phyloP scores from a whole-genome alignment of 1,140 invertebrate genomes.

The Lasioglossum baleicum region DNA sequence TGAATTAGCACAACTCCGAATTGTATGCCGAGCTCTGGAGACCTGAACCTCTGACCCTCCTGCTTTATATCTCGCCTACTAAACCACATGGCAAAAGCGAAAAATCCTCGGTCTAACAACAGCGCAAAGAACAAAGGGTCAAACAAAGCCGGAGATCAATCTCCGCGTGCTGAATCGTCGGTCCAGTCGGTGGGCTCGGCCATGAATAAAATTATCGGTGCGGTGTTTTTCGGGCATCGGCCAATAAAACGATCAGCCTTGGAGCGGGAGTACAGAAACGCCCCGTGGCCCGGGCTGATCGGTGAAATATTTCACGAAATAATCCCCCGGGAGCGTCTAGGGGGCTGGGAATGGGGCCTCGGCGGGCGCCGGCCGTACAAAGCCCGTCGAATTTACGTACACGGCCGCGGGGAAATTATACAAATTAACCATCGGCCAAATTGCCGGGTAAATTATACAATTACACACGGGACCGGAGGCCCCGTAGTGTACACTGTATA shows the following conservation, averaged over 20 bases:
- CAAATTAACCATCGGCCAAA: conserved; percentile 62
- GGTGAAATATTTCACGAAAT: conserved; percentile 34
- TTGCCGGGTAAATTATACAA: conserved; percentile 69
- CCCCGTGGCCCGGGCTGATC: conserved; percentile 14
- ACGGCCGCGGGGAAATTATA: conserved; percentile 61
- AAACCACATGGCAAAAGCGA: too few species aligned
- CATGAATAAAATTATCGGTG: not conserved
- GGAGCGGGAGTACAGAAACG: conserved; percentile 7
- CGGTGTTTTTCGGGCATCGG: not conserved
- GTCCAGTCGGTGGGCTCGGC: too few species aligned
- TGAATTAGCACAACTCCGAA: too few species aligned
- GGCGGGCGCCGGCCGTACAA: not conserved
- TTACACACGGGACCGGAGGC: conserved; percentile 50
- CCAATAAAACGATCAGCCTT: conserved; percentile 33
- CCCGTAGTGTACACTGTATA: not conserved
- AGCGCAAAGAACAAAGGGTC: too few species aligned
- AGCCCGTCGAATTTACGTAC: conserved; percentile 54
- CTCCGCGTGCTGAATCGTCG: not conserved
- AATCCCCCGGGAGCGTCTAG: conserved; percentile 20
- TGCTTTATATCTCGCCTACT: too few species aligned
- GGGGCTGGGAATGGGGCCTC: not conserved
- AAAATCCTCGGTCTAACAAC: too few species aligned
- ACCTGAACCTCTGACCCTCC: too few species aligned
- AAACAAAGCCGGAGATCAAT: not conserved
- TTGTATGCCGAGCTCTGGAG: too few species aligned